Percentiles rank a stretch among this genome's conserved stretches.
Conservation (phyloP, 2,888 invertebrate genomes). For the Drosophila picticornis region DNA sequence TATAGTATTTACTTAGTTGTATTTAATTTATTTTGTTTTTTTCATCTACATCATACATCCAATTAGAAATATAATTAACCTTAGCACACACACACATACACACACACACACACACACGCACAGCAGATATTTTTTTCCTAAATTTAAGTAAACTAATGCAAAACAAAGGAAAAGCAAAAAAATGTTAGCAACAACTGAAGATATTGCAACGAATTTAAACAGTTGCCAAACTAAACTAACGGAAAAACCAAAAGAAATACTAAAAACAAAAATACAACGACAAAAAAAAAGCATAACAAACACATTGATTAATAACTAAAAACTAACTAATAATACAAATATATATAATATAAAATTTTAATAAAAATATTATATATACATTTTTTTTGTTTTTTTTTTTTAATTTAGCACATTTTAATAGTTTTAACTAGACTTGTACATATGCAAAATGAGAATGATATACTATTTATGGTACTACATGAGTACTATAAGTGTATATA, state of each 20-base stretch:
- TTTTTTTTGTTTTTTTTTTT: constrained; percentile 50
- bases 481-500: constrained; percentile 25
- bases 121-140: constrained; percentile 62
- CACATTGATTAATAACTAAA: constrained; percentile 55
- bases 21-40: constrained; percentile 17
- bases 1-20: constrained; percentile 54
- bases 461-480: constrained; percentile 27
- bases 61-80: constrained; percentile 44
- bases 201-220: constrained; percentile 80
- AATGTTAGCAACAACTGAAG: constrained; percentile 77
- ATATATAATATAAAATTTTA: constrained; percentile 55
- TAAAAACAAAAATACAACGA: constrained; percentile 1
- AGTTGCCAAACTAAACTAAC: constrained; percentile 80
- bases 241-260: constrained; percentile 30
- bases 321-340: constrained; percentile 50
- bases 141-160: constrained; percentile 73
- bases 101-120: constrained; percentile 28
- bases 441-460: constrained; percentile 58
- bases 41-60: constrained; percentile 15
- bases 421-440: constrained; percentile 76
- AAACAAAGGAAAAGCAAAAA: constrained; percentile 14
- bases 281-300: not conserved
- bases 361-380: constrained; percentile 50
- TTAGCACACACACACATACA: constrained; percentile 41
- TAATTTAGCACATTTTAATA: constrained; percentile 78